These are phyloP conservation scores for Desmodus rotundus DNA, from an alignment of 2,113 vertebrate species.

Conservation along the genomic window DNA sequence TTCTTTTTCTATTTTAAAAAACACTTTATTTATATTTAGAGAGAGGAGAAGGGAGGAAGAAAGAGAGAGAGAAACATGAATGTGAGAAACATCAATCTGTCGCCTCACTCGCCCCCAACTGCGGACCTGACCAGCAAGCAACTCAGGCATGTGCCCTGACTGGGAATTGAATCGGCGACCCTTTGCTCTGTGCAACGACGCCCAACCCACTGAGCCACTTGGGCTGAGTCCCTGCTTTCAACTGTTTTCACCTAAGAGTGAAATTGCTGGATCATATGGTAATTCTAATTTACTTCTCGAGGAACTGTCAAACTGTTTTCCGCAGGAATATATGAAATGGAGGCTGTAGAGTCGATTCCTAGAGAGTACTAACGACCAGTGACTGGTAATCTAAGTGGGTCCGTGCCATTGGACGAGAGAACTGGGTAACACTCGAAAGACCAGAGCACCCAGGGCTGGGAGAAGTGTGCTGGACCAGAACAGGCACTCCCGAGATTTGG, in stretches of 20 bases:
- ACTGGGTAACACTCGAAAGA: neutral
- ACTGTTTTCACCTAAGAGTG: neutral
- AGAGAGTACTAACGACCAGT: neutral
- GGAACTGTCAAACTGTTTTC: neutral
- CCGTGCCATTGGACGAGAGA: neutral
- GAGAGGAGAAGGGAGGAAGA: no score
- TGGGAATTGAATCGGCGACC: no score
- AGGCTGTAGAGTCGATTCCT: neutral
- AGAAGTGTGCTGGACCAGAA: neutral
- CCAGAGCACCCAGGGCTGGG: neutral
- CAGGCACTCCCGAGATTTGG: neutral
- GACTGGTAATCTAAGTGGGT: rapidly evolving
- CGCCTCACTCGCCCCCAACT: no score
- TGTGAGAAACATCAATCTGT: no score
- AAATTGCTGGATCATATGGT: neutral
- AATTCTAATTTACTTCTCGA: neutral
- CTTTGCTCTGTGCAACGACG: no score
- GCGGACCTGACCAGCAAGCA: no score
- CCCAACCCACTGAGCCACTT: no score
- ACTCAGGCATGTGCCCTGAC: no score
- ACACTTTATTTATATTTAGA: no score
- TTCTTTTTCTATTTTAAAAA: no score
- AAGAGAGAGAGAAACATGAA: no score
- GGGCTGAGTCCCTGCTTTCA: neutral
- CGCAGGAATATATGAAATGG: neutral